Evolutionary conservation across 1,140 invertebrate species (phyloP), one percentile per base, ranked within the genome.

Genomic region (Scaptomyza graminum): DNA sequence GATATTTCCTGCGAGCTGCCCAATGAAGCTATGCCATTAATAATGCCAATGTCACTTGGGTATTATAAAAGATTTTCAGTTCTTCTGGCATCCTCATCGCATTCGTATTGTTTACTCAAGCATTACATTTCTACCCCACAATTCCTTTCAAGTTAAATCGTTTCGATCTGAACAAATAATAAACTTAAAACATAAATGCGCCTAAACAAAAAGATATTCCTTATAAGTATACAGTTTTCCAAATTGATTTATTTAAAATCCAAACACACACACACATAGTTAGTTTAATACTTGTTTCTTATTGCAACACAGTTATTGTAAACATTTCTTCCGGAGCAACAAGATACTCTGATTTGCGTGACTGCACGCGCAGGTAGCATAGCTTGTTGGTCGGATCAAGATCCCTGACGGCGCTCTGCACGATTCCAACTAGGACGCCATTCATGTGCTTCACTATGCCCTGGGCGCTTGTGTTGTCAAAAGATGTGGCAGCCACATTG

Each of bases 21-120:
- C 83, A 75, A 91, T 91, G 82, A 90, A 91, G 90, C 79, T 79
- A 90, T 91, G 71, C 79, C 89, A 66, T 90, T 89, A 90, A 90
- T 89, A 90, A 89, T 80, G 55, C 18, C 34, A 51, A 62, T 61
- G 79, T 89, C 79, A 65, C 67, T 73, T 51, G 79, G 76, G 79
- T 59, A 82, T 90, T 90, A 90, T 81, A 76, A 78, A 84, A 70
- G 85, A 87, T 90, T 87, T 83, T 87, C 78, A 78, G 71, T 7
- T 31, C 28, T 31, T 60, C 63, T 59, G 63, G 56, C 59, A 41
- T 60, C 7, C 31, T 34, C 31, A 55, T 59, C 22, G 28, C 22
- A 50, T 15, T 62, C 43, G 41, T 52, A 65, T 80, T 87, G 83
- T 87, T 85, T 66, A 73, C 55, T 87, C 65, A 71, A 64, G 64